These are phyloP conservation scores for Lophius piscatorius DNA, from an alignment of 2,113 vertebrate genomes.

Conservation along the genomic window DNA sequence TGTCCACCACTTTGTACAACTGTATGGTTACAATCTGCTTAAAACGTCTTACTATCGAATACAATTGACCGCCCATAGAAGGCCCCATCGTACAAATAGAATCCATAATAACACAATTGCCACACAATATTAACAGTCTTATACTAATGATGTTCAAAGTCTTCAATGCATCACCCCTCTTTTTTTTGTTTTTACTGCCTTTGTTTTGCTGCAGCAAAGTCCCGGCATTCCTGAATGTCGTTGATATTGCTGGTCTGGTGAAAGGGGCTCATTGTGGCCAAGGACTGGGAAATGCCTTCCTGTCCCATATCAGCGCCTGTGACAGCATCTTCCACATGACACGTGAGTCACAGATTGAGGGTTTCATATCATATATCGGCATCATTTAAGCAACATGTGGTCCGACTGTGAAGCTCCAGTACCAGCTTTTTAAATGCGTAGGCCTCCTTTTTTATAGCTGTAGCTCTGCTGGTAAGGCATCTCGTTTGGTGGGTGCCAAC, in stretches of 20 bases:
- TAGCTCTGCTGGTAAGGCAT: slow-evolving; percentile 14
- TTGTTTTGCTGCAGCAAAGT: slow-evolving; percentile 90
- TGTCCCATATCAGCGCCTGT: slow-evolving; percentile 95
- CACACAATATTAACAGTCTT: no score
- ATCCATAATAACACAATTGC: no score
- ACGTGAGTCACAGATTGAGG: slow-evolving; percentile 81
- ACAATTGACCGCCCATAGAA: background rate
- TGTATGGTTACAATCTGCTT: background rate
- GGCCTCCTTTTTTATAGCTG: slow-evolving; percentile 6
- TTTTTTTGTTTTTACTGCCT: slow-evolving; percentile 6
- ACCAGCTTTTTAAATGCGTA: no score
- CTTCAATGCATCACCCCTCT: background rate
- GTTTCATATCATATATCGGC: background rate
- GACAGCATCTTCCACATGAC: slow-evolving; percentile 96
- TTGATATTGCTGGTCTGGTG: slow-evolving; percentile 96
- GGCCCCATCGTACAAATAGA: no score
- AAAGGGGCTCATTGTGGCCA: slow-evolving; percentile 95
- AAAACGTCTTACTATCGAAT: background rate
- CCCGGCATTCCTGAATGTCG: slow-evolving; percentile 93
- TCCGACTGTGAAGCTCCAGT: background rate
- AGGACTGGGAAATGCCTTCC: slow-evolving; percentile 95
- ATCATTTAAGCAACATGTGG: background rate
- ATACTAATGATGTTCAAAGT: background rate
- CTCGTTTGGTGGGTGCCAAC: slow-evolving; percentile 36
- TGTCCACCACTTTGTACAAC: slow-evolving; percentile 1